These are phyloP conservation scores for Erpetoichthys calabaricus DNA, from an alignment of 2,797 vertebrate species.

Conservation along the genomic window DNA sequence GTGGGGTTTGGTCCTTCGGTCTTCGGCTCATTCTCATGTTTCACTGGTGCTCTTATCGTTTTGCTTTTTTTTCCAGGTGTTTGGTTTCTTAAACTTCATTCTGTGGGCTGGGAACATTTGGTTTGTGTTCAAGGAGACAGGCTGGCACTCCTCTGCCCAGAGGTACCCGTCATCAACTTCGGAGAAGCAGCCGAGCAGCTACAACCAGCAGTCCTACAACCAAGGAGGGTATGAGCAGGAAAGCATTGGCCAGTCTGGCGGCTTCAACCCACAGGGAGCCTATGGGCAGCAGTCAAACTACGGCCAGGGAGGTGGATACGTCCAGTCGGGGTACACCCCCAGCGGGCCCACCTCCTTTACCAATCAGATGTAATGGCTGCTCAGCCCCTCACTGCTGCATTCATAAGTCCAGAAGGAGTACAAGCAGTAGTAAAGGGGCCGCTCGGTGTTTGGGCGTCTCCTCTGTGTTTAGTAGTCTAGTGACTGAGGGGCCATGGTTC, in stretches of 20 bases:
- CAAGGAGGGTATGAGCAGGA: conserved; percentile 64
- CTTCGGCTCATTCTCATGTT: too few species aligned
- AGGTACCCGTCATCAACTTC: conserved; percentile 51
- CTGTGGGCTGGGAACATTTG: conserved; percentile 98
- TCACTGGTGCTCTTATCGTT: too few species aligned
- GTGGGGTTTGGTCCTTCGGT: too few species aligned
- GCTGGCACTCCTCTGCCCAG: conserved; percentile 80
- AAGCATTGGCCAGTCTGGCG: conserved; percentile 62
- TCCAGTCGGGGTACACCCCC: conserved; percentile 47
- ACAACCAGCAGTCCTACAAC: conserved; percentile 57
- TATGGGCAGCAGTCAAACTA: conserved; percentile 59
- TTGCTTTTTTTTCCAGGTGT: conserved; percentile 50
- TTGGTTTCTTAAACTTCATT: conserved; percentile 94
- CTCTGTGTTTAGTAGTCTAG: conserved; percentile 19
- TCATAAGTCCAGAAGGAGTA: conserved; percentile 28
- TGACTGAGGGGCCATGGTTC: conserved; percentile 26
- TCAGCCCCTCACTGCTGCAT: conserved; percentile 17
- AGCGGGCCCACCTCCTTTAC: conserved; percentile 69
- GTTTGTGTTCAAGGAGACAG: conserved; percentile 97
- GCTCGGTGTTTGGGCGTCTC: not conserved
- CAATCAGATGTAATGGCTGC: conserved; percentile 65
- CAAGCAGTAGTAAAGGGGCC: conserved; percentile 11
- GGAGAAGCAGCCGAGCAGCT: conserved; percentile 69
- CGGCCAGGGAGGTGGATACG: conserved; percentile 64
- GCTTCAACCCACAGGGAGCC: conserved; percentile 56